phyloP scores from a whole-genome alignment of 2,888 invertebrate species.

The Bhutanitis thaidina region DNA sequence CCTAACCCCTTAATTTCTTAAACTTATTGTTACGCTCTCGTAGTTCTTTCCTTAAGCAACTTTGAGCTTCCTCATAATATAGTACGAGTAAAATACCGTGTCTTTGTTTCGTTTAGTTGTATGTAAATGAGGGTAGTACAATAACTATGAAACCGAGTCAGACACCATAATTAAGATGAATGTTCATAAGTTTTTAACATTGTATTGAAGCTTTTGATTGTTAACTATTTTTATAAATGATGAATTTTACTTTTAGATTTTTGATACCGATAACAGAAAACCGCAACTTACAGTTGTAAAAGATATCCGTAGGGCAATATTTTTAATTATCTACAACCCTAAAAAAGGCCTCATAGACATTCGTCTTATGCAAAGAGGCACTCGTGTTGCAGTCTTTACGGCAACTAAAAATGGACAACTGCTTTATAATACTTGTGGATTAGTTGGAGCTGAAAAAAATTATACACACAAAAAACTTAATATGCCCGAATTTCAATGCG shows the following conservation, averaged over 20 bases:
- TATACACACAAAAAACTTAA: slow-evolving; percentile 78
- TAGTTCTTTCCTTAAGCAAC: no score
- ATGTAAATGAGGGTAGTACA: no score
- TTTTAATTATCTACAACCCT: slow-evolving; percentile 95
- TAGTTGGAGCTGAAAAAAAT: slow-evolving; percentile 84
- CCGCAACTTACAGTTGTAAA: slow-evolving; percentile 62
- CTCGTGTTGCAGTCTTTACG: slow-evolving; percentile 93
- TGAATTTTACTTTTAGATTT: slow-evolving; percentile 49
- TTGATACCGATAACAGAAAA: slow-evolving; percentile 64
- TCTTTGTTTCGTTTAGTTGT: no score
- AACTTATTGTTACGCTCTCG: no score
- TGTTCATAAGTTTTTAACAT: neutral
- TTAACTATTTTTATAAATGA: neutral
- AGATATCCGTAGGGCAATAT: slow-evolving; percentile 83
- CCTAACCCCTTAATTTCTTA: no score
- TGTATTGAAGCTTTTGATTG: neutral
- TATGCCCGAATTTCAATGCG: slow-evolving; percentile 84
- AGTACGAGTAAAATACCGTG: no score
- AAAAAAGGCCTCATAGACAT: slow-evolving; percentile 95
- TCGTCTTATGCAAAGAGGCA: slow-evolving; percentile 94
- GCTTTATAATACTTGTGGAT: slow-evolving; percentile 88
- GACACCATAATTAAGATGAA: no score
- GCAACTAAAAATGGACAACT: slow-evolving; percentile 91
- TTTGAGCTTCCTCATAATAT: no score
- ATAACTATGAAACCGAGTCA: no score